phyloP scores from a whole-genome alignment of 2,113 vertebrate genomes.

The Carollia perspicillata region DNA sequence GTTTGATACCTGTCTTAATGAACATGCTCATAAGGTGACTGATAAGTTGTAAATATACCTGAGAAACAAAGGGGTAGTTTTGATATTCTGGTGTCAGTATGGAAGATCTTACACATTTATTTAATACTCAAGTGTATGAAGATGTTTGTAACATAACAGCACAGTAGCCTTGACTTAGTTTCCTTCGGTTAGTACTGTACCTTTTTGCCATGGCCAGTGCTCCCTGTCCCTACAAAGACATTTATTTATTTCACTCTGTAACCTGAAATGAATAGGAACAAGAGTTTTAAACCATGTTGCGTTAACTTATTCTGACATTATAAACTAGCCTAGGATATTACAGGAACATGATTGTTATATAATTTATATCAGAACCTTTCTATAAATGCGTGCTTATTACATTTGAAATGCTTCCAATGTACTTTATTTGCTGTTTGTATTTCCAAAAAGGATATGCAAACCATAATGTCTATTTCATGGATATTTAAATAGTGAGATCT shows the following conservation, averaged over 20 bases:
- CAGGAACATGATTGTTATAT: constrained; percentile 84
- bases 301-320: constrained; percentile 85
- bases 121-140: constrained; percentile 81
- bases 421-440: constrained; percentile 85
- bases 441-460: constrained; percentile 87
- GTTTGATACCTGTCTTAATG: constrained; percentile 84
- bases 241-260: constrained; percentile 80
- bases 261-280: constrained; percentile 79
- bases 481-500: constrained; percentile 88
- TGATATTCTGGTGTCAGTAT: constrained; percentile 86
- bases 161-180: constrained; percentile 80
- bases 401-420: constrained; percentile 87
- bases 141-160: constrained; percentile 81
- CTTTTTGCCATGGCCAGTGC: constrained; percentile 79
- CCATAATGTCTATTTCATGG: constrained; percentile 84
- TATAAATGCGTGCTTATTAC: constrained; percentile 85
- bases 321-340: constrained; percentile 83
- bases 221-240: constrained; percentile 76
- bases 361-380: constrained; percentile 85
- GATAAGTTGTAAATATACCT: constrained; percentile 85
- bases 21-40: constrained; percentile 84
- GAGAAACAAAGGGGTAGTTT: constrained; percentile 85
- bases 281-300: constrained; percentile 82
- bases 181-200: constrained; percentile 82
- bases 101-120: constrained; percentile 85